Conservation (phyloP, 2,888 invertebrate genomes). For the Hedychridium roseum region DNA sequence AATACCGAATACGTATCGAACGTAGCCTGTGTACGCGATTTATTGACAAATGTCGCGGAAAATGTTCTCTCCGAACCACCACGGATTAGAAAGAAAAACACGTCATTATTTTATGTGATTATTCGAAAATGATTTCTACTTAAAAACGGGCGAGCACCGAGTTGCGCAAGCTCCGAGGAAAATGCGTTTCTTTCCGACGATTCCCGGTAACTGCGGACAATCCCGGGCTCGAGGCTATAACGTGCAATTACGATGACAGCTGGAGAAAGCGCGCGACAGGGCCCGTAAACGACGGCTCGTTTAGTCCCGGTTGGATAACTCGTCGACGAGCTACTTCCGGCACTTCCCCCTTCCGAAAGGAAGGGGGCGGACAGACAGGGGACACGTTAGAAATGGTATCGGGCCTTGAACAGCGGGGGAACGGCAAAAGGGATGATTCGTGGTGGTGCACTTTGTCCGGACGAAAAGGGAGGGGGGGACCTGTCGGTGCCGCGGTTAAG, state of each 20-base stretch:
- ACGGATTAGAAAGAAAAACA: too few relatives aligned
- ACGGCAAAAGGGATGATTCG: constrained; percentile 37
- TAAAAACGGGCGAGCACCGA: too few relatives aligned
- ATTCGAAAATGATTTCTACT: too few relatives aligned
- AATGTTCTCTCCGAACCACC: too few relatives aligned
- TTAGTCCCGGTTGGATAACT: constrained; percentile 22
- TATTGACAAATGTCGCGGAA: too few relatives aligned
- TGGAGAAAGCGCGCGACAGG: constrained; percentile 21
- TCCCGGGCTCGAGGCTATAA: too few relatives aligned
- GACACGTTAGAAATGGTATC: constrained; percentile 22
- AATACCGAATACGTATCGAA: too few relatives aligned
- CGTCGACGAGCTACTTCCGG: constrained; percentile 24
- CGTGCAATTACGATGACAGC: constrained; percentile 23
- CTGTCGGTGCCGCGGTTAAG: constrained; percentile 20
- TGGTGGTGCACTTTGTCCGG: constrained; percentile 36
- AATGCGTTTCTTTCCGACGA: too few relatives aligned
- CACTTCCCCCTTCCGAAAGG: constrained; percentile 8
- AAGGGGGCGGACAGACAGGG: constrained; percentile 4
- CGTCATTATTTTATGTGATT: too few relatives aligned
- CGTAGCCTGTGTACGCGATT: too few relatives aligned
- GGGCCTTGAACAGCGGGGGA: constrained; percentile 26
- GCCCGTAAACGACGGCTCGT: constrained; percentile 24
- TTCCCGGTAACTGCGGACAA: too few relatives aligned
- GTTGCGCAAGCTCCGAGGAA: too few relatives aligned
- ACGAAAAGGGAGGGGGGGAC: constrained; percentile 12